phyloP scores from a whole-genome alignment of 1,140 invertebrate genomes.

The Trichoplusia ni region DNA sequence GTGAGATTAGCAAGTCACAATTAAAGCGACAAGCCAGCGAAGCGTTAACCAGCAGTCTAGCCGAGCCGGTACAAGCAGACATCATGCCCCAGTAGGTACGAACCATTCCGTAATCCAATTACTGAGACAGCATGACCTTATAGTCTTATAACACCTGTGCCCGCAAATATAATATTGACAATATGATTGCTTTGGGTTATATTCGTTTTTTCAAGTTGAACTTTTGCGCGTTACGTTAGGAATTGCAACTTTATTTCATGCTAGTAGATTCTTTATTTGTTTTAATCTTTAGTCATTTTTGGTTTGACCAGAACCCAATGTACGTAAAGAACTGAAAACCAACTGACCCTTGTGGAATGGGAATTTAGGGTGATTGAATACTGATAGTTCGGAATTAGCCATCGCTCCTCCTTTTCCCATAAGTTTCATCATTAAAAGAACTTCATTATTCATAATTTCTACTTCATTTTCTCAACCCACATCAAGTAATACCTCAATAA shows the following conservation, averaged over 20 bases:
- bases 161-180: constrained; percentile 41
- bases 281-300: too few relatives aligned
- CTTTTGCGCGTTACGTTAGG: too few relatives aligned
- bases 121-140: constrained; percentile 42
- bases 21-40: background rate
- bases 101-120: constrained; percentile 62
- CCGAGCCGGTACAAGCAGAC: constrained; percentile 4
- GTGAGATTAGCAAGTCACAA: constrained; percentile 9
- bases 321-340: too few relatives aligned
- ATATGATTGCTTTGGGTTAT: constrained; percentile 30
- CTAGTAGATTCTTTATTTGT: background rate
- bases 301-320: too few relatives aligned
- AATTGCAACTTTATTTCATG: too few relatives aligned
- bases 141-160: constrained; percentile 46
- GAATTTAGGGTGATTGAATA: too few relatives aligned
- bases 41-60: constrained; percentile 21
- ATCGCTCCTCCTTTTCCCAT: too few relatives aligned
- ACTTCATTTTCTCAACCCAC: background rate
- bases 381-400: too few relatives aligned
- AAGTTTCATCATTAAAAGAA: too few relatives aligned
- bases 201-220: too few relatives aligned
- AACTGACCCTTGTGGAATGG: too few relatives aligned
- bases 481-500: background rate
- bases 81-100: constrained; percentile 46
- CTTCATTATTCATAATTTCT: too few relatives aligned